phyloP scores from a whole-genome alignment of 1,140 invertebrate genomes.

The Papilio machaon region DNA sequence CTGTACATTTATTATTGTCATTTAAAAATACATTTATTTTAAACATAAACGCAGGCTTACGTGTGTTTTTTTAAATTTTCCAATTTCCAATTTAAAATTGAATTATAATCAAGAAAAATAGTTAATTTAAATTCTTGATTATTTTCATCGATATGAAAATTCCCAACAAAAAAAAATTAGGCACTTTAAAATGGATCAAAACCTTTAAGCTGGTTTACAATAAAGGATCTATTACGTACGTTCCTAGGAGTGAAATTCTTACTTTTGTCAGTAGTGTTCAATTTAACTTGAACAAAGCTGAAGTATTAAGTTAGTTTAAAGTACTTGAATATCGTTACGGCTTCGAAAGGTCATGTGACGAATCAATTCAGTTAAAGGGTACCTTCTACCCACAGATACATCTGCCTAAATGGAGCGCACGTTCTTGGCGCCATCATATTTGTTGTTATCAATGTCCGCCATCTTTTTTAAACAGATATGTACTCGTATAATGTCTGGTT shows the following conservation, averaged over 20 bases:
- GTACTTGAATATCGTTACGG: conserved; percentile 23
- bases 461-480: conserved; percentile 17
- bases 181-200: no score
- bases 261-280: no score
- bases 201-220: no score
- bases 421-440: conserved; percentile 18
- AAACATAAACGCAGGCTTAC: neutral
- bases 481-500: neutral
- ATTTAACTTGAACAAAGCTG: neutral
- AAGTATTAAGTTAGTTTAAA: neutral
- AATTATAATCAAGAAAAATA: no score
- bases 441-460: conserved; percentile 8
- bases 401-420: conserved; percentile 17
- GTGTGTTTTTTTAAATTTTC: neutral
- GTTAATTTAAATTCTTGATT: no score
- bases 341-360: conserved; percentile 18
- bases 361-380: conserved; percentile 35
- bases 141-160: no score
- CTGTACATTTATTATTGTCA: neutral
- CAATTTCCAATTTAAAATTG: no score
- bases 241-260: no score
- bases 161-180: no score
- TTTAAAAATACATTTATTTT: neutral
- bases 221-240: no score
- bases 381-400: neutral